phyloP scores from a whole-genome alignment of 2,113 vertebrate genomes.

The Pteropus alecto region DNA sequence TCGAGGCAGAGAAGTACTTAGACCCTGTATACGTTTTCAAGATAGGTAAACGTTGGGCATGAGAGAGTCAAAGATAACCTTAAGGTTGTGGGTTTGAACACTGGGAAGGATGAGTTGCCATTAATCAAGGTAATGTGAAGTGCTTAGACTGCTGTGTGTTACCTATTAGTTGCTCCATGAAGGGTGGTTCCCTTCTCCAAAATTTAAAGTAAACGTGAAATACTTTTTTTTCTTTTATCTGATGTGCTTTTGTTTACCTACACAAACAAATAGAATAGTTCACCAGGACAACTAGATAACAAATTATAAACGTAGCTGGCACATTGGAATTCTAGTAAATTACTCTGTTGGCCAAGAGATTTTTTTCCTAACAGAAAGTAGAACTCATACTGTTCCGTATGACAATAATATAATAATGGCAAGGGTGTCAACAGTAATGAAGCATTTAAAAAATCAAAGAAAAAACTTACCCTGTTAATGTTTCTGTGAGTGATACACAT shows the following conservation, averaged over 20 bases:
- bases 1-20: not conserved
- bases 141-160: not conserved
- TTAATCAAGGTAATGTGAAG: not conserved
- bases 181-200: not conserved
- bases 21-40: not conserved
- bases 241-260: not conserved
- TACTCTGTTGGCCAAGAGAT: constrained; percentile 51
- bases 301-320: not conserved
- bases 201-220: not conserved
- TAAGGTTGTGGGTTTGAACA: not conserved
- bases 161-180: not conserved
- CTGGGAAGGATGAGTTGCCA: not conserved
- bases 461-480: not conserved
- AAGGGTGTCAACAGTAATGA: not conserved
- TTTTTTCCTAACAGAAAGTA: constrained; percentile 16
- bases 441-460: not conserved
- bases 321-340: constrained; percentile 33
- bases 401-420: not conserved
- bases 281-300: not conserved
- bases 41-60: not conserved
- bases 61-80: not conserved
- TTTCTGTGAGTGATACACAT: not conserved
- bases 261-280: not conserved
- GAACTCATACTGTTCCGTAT: not conserved
- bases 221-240: not conserved